Evolutionary conservation across 2,113 vertebrate genomes (phyloP), one percentile per base, ranked within the genome.

Genomic region (Malurus cyaneus): DNA sequence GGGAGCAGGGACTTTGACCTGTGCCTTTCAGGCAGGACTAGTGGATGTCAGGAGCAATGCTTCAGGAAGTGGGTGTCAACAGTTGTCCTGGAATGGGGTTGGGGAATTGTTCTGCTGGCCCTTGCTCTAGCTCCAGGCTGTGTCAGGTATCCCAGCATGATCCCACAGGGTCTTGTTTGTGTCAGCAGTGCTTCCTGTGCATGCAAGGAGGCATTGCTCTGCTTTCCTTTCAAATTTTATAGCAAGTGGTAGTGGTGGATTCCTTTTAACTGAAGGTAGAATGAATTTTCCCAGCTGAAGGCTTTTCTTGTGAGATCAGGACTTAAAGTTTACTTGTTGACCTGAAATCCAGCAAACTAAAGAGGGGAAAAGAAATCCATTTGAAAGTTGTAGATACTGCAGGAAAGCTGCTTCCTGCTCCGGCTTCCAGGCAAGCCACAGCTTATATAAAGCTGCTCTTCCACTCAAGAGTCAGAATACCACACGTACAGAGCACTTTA

Each of bases 361-460:
- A 83, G 61, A 80, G 18, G 28, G 46, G 47, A 74, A 65, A 77
- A 92, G 41, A 77, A 92, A 95, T 67, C 44, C 86, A 53, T 90
- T 78, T 87, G 64, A 82, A 92, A 89, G 65, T 66, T 74, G 64
- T 67, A 78, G 89, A 44, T 92, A 93, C 28, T 6, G 4, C 64
- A 71, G 50, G 80, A 94, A 96, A 96, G 88, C 94, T 89, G 89
- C 93, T 95, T 88, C 81, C 77, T 85, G 44, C 67, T 71, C 44
- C 9, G 1, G 89, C 94, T 92, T 86, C 80, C 67, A 96, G 89
- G 93, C 95, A 88, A 94, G 77, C 83, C 86, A 61, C 39, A 93
- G 88, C 88, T 93, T 95, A 94, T 78, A 77, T 89, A 87, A 95
- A 96, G 96, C 93, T 93, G 84, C 80, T 95, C 86, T 95, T 96